Evolutionary conservation across 2,888 invertebrate genomes (phyloP).

Genomic region (Protodeltote pygarga): DNA sequence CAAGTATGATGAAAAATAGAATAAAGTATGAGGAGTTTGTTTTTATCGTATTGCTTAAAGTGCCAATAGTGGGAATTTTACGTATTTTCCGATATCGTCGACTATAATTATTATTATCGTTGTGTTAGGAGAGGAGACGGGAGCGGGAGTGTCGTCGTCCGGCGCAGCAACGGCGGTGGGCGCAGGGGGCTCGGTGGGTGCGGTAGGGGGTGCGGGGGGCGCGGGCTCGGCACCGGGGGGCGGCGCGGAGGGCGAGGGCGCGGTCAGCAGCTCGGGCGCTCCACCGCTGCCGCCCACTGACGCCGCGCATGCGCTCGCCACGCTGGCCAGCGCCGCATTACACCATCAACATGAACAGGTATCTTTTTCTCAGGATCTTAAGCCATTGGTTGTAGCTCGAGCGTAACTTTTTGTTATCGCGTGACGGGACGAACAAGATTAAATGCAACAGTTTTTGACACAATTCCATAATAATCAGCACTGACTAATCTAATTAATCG

Average conservation of each 20-base stretch:
- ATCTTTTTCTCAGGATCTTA: no score
- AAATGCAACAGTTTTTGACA: no score
- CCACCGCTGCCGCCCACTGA: slow-evolving; percentile 80
- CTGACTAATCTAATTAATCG: no score
- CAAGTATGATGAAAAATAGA: no score
- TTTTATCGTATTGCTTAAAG: no score
- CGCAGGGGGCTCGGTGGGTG: slow-evolving; percentile 66
- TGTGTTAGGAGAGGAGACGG: slow-evolving; percentile 63
- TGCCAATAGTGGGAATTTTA: not conserved
- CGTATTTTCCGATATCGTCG: not conserved
- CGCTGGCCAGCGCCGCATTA: slow-evolving; percentile 91
- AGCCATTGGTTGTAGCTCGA: no score
- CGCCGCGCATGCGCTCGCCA: slow-evolving; percentile 90
- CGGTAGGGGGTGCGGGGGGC: slow-evolving; percentile 41
- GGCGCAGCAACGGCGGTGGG: slow-evolving; percentile 54
- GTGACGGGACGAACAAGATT: no score
- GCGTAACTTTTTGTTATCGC: no score
- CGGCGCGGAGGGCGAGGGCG: slow-evolving; percentile 59
- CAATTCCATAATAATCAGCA: no score
- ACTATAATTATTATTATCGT: not conserved
- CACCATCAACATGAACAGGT: slow-evolving; percentile 80
- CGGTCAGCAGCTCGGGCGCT: slow-evolving; percentile 72
- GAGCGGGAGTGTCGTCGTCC: slow-evolving; percentile 74
- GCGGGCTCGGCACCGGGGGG: slow-evolving; percentile 31
- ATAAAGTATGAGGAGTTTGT: no score